Base-by-base conservation (phyloP, 2,113 vertebrate genomes). In the Noctilio leporinus region DNA sequence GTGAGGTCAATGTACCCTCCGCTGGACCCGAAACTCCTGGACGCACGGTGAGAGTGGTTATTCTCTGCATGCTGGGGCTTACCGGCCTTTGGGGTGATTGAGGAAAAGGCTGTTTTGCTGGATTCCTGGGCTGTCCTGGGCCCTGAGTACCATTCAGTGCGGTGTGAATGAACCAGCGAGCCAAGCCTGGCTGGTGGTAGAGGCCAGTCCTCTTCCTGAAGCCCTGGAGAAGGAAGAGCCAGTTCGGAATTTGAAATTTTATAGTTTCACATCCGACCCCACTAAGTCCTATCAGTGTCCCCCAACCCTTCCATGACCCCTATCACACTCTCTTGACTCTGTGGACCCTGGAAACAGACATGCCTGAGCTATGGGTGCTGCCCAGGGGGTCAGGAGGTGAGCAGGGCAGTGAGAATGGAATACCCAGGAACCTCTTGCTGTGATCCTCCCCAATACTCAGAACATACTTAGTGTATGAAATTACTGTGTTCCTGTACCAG, bases 1-100 rank as follows among this genome's bases (percentile, higher is more conserved):
- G 99, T 99, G 95, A 98, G 99, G 55, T 99, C 99, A 1, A 99
- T 99, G 99, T 99, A 99, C 96, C 99, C 99, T 0, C 99, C 99
- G 0, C 96, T 99, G 98, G 99, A 99, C 96, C 99, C 99, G 11
- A 99, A 99, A 91, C 99, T 99, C 80, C 98, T 99, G 96, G 99
- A 99, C 0, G 99, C 99, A 4, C 99, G 99, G 99, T 98, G 94
- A 97, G 97, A 5, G 49, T 30, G 45, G 33, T 0, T 0, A 0
- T 5, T 38, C 8, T 2, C 38, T 38, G 35, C 30, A 1, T 1
- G 4, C 9, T 7, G 7, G 22, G n/a, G 38, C 62, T 78, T 40
- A 1, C 47, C 0, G 0, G 72, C n/a, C 70, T n/a, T 55, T 33
- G 1, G 30, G 35, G 12, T n/a, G 62, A 43, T 26, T 76, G 30